phyloP scores from a whole-genome alignment of 64 coral and sea anemone species.

The Astreopora myriophthalma region DNA sequence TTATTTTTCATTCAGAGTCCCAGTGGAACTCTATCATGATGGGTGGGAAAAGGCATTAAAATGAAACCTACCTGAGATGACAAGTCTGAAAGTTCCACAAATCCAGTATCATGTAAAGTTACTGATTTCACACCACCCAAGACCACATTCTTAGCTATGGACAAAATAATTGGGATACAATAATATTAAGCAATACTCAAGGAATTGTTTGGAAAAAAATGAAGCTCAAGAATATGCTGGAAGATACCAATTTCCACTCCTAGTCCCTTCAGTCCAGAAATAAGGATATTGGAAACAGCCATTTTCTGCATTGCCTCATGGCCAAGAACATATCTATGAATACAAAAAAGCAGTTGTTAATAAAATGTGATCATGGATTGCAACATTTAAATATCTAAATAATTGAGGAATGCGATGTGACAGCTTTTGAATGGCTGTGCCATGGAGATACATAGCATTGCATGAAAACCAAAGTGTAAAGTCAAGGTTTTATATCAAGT shows the following conservation, averaged over 20 bases:
- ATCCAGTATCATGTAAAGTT: slow-evolving; percentile 89
- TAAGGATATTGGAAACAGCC: slow-evolving; percentile 93
- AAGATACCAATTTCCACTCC: slow-evolving; percentile 94
- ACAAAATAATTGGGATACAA: background rate
- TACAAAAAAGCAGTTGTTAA: background rate
- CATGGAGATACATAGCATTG: no score
- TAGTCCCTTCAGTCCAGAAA: slow-evolving; percentile 93
- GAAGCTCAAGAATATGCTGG: background rate
- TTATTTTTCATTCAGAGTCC: no score
- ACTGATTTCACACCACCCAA: slow-evolving; percentile 99
- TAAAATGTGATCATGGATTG: background rate
- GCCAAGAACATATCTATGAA: slow-evolving; percentile 93
- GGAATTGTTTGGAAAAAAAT: background rate
- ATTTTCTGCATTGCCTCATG: slow-evolving; percentile 99
- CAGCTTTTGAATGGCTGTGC: no score
- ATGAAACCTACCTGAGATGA: slow-evolving; percentile 99
- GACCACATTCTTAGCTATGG: slow-evolving; percentile 96
- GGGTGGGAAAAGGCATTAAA: no score
- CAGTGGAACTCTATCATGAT: no score
- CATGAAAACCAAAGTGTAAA: no score
- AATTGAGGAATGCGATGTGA: no score
- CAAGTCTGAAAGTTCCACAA: slow-evolving; percentile 80
- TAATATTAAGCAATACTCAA: background rate
- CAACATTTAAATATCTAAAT: no score
- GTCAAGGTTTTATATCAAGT: no score